Conservation (phyloP, 35 echinoderm and acorn worm species). For the Ophiothrix spiculata region DNA sequence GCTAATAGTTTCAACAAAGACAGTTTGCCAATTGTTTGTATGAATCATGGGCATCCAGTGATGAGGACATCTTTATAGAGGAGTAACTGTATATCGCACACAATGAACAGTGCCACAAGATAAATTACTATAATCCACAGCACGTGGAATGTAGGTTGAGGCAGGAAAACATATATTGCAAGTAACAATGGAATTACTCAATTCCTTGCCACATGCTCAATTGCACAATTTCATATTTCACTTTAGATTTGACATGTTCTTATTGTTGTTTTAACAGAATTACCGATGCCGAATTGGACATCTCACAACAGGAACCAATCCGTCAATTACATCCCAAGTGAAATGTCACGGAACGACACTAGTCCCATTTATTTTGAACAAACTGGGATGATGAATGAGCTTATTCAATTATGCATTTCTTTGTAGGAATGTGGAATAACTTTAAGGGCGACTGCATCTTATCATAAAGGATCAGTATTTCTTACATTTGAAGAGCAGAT, state of each 20-base stretch:
- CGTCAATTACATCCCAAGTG: not conserved
- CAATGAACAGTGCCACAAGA: slow-evolving; percentile 40
- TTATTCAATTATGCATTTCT: not conserved
- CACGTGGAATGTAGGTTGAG: too few species aligned
- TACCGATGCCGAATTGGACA: not conserved
- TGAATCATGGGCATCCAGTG: slow-evolving; percentile 20
- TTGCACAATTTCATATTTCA: too few species aligned
- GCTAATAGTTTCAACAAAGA: slow-evolving; percentile 45
- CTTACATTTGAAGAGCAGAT: not conserved
- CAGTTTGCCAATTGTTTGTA: slow-evolving; percentile 48
- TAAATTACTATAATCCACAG: too few species aligned
- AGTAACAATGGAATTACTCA: too few species aligned
- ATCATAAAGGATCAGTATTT: not conserved
- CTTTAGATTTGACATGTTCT: too few species aligned
- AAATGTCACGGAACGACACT: not conserved
- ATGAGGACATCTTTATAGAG: slow-evolving; percentile 19
- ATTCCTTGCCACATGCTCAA: too few species aligned
- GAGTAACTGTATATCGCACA: slow-evolving; percentile 37
- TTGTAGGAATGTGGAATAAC: not conserved
- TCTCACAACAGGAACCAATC: not conserved
- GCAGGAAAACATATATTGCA: too few species aligned
- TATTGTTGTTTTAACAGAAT: too few species aligned
- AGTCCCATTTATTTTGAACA: not conserved
- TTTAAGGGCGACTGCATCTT: not conserved
- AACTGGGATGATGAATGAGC: not conserved